phyloP scores from a whole-genome alignment of 1,140 invertebrate genomes.

The Drosophila kikkawai region DNA sequence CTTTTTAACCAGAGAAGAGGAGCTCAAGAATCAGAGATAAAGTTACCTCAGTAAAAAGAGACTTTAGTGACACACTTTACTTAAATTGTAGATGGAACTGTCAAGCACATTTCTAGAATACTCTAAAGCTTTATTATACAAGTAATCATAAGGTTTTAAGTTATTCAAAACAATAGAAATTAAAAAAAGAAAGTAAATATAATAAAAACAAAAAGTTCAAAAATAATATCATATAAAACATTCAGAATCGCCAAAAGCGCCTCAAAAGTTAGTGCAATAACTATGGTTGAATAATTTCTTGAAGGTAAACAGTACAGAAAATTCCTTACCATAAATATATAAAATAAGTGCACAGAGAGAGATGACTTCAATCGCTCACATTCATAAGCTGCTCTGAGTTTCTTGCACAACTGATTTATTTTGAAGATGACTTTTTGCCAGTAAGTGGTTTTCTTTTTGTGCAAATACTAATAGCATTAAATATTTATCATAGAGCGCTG shows the following conservation, averaged over 20 bases:
- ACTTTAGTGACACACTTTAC: slow-evolving; percentile 18
- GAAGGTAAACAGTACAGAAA: slow-evolving; percentile 35
- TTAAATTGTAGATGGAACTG: slow-evolving; percentile 13
- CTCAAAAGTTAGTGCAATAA: slow-evolving; percentile 20
- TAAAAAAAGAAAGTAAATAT: no score
- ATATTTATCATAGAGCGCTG: slow-evolving; percentile 65
- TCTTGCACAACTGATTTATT: slow-evolving; percentile 37
- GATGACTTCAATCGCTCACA: not conserved
- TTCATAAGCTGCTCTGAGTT: not conserved
- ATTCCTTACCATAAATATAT: slow-evolving; percentile 17
- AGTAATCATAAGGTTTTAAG: not conserved
- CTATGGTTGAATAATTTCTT: slow-evolving; percentile 65
- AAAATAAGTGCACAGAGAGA: slow-evolving; percentile 1
- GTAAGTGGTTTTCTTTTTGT: slow-evolving; percentile 40
- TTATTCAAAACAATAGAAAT: no score
- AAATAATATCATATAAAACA: not conserved
- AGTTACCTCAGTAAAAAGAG: slow-evolving; percentile 25
- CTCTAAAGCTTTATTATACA: not conserved
- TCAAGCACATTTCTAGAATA: not conserved
- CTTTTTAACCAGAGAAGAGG: slow-evolving; percentile 1
- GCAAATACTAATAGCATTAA: slow-evolving; percentile 61
- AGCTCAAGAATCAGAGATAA: slow-evolving; percentile 36
- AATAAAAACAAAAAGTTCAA: not conserved
- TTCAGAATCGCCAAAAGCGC: not conserved
- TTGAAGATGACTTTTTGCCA: slow-evolving; percentile 45